Evolutionary conservation across 2,888 invertebrate species (phyloP).

Genomic region (Cephonodes hylas): DNA sequence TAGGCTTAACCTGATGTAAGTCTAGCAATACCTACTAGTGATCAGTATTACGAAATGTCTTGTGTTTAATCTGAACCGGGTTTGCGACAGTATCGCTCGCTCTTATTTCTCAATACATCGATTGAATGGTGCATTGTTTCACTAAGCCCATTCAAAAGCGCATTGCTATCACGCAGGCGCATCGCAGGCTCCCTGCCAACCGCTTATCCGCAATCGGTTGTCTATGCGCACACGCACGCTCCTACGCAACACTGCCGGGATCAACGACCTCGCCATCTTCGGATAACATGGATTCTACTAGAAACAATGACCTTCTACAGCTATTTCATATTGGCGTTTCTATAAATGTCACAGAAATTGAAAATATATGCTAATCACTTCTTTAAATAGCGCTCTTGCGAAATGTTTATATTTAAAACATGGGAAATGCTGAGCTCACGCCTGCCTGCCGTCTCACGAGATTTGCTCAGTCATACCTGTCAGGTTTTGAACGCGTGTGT

Average conservation of each 20-base stretch:
- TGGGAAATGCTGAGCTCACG: neutral
- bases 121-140: constrained; percentile 14
- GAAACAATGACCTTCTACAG: constrained; percentile 31
- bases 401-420: neutral
- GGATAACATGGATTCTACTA: constrained; percentile 39
- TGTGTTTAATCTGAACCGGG: neutral
- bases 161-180: neutral
- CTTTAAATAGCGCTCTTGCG: neutral
- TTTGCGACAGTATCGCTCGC: neutral
- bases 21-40: too few relatives aligned
- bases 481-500: neutral
- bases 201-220: constrained; percentile 61
- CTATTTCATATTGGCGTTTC: neutral
- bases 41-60: neutral
- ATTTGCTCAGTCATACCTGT: neutral
- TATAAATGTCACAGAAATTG: neutral
- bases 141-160: neutral
- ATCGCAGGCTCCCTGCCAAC: constrained; percentile 43
- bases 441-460: neutral
- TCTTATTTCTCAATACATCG: neutral
- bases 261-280: constrained; percentile 58
- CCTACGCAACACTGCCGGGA: constrained; percentile 57
- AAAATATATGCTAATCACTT: neutral
- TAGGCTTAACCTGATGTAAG: too few relatives aligned
- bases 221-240: constrained; percentile 59